phyloP scores from a whole-genome alignment of 2,888 invertebrate genomes.

The Chymomyza fuscimana region DNA sequence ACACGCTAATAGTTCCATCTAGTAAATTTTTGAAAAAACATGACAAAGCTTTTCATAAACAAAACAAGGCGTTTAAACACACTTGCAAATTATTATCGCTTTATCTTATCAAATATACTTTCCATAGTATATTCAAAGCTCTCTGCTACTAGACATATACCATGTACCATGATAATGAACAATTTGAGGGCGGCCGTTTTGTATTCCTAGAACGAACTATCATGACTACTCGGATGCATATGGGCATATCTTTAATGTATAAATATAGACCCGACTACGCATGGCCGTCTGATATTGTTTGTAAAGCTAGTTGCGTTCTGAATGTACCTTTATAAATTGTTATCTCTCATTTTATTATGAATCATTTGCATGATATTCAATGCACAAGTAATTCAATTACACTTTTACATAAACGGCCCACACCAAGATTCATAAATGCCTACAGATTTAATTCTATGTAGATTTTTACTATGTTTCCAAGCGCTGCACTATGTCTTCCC shows the following conservation, averaged over 20 bases:
- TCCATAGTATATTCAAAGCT: background rate
- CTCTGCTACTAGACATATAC: background rate
- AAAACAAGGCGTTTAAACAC: background rate
- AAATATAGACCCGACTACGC: background rate
- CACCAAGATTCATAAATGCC: background rate
- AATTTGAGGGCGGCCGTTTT: conserved; percentile 31
- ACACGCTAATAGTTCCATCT: conserved; percentile 39
- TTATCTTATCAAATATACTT: conserved; percentile 41
- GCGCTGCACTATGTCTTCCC: background rate
- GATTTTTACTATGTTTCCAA: background rate
- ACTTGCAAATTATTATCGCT: conserved; percentile 32
- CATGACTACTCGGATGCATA: background rate
- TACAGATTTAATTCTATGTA: background rate
- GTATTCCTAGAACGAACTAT: background rate
- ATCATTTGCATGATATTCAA: background rate
- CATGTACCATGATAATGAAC: conserved; percentile 13
- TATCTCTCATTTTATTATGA: background rate
- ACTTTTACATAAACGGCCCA: background rate
- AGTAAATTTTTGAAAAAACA: conserved; percentile 20
- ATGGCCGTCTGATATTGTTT: background rate
- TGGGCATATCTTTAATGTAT: background rate
- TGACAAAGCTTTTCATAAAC: background rate
- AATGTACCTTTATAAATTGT: background rate
- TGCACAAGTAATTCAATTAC: background rate
- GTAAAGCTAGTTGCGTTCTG: background rate